These are phyloP conservation scores for Thryonomys swinderianus DNA, from an alignment of 2,113 vertebrate genomes.

Conservation along the genomic window DNA sequence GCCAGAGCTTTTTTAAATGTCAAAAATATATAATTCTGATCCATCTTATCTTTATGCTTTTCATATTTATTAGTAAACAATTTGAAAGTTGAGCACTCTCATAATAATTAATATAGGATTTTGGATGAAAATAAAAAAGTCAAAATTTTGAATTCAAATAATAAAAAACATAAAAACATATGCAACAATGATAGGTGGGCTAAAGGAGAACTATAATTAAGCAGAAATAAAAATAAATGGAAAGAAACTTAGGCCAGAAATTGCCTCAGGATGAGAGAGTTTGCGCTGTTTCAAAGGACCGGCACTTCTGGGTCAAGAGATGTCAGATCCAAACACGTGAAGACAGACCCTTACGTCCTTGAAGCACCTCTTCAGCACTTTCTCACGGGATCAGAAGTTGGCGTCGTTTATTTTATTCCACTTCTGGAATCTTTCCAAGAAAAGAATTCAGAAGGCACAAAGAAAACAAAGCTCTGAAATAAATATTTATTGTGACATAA, in stretches of 20 bases:
- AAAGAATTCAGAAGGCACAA: background rate
- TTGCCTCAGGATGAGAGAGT: background rate
- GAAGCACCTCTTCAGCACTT: background rate
- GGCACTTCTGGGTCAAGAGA: background rate
- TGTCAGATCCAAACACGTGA: background rate
- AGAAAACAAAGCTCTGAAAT: background rate
- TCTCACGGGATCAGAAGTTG: background rate
- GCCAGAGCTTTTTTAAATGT: background rate
- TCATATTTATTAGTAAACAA: background rate
- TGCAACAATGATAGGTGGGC: background rate
- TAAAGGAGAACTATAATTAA: background rate
- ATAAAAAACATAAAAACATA: background rate
- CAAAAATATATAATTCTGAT: background rate
- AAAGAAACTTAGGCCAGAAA: background rate
- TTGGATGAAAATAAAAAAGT: background rate
- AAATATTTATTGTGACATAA: background rate
- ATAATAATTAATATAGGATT: background rate
- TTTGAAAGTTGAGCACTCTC: background rate
- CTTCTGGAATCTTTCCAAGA: background rate
- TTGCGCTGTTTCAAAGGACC: background rate
- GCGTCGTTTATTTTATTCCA: background rate
- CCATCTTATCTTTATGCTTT: background rate
- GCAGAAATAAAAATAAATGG: background rate
- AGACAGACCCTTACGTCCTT: background rate
- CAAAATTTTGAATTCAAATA: constrained; percentile 3